Base-by-base conservation (phyloP, 2,888 invertebrate species). In the Erebia epiphron region DNA sequence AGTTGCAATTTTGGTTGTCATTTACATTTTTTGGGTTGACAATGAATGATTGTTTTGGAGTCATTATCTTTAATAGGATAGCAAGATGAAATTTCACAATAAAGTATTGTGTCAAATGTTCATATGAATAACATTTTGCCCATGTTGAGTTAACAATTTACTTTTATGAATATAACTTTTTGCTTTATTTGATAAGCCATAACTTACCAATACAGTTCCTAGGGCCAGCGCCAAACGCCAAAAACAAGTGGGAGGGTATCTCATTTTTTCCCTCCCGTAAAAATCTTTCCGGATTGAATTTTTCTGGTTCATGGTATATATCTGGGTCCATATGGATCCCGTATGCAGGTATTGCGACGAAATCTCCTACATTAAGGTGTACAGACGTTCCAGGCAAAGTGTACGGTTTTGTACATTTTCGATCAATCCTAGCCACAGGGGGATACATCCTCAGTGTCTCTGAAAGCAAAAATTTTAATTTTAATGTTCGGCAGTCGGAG, bases 381-480 rank as follows among this genome's bases (percentile, higher is more conserved):
- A 94, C 77, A 1, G 89, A 82, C 0, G 91, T 89, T 0, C 91
- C 93, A 0, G 94, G 94, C 1, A 95, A 75, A 2, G 80, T 86
- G 79, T 95, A 95, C 1, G 92, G 87, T 76, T 94, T 94, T 0
- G 93, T 94, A 74, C 95, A 95, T 0, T 87, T 79, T 67, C 95
- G 86, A 71, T 94, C 95, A 1, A 95, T 83, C 41, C 93, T 83
- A 2, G 93, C 86, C 5, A 94, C 88, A 0, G 95, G 94, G 0
- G 95, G 95, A 80, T 94, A 95, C 77, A 94, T 82, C 21, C 95
- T 89, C 57, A 95, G 83, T 0, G 94, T 94, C 89, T 95, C 95
- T 94, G 86, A 18, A 86, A 68, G 7, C 1, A 21, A 49, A 46
- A 13, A 18, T 18, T 46, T 62, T 2, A 49, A 57, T 35, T 64